Percentiles rank a stretch among this genome's conserved stretches.
Evolutionary conservation across 37 sponge, comb jelly and placozoan genomes (phyloP).

Genomic region (Ephydatia muelleri): DNA sequence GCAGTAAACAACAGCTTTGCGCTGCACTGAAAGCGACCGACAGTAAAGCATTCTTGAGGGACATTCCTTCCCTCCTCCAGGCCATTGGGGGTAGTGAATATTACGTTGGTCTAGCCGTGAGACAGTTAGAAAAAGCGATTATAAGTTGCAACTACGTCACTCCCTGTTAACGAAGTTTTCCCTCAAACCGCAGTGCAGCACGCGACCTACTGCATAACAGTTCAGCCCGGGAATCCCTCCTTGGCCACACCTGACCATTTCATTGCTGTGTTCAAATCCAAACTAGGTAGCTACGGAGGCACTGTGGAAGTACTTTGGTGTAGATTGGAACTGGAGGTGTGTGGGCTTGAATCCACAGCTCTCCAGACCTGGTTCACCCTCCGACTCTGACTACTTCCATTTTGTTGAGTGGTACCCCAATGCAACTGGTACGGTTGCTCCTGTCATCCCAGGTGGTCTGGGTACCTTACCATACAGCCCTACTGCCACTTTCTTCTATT

Average conservation of each 20-base stretch:
- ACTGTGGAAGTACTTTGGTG: background rate
- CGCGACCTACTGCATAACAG: constrained; percentile 6
- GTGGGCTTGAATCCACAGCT: background rate
- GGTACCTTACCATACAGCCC: background rate
- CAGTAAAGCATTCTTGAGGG: background rate
- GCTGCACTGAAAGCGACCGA: background rate
- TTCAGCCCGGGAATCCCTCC: background rate
- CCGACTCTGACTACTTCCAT: background rate
- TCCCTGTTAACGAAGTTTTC: background rate
- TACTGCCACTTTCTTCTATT: background rate
- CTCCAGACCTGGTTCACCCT: background rate
- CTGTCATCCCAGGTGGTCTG: background rate
- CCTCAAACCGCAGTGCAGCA: background rate
- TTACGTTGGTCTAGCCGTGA: constrained; percentile 10
- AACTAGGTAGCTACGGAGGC: background rate
- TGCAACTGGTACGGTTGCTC: background rate
- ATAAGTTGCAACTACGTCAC: background rate
- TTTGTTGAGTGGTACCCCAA: constrained; percentile 6
- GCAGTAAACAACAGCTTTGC: background rate
- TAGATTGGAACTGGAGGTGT: constrained; percentile 1
- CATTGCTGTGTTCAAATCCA: background rate
- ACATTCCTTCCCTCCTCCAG: background rate
- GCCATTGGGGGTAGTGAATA: constrained; percentile 6
- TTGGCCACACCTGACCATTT: background rate
- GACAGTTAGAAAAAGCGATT: background rate